Base-by-base conservation (phyloP, 2,113 vertebrate species). In the Cephalopholis sonnerati region DNA sequence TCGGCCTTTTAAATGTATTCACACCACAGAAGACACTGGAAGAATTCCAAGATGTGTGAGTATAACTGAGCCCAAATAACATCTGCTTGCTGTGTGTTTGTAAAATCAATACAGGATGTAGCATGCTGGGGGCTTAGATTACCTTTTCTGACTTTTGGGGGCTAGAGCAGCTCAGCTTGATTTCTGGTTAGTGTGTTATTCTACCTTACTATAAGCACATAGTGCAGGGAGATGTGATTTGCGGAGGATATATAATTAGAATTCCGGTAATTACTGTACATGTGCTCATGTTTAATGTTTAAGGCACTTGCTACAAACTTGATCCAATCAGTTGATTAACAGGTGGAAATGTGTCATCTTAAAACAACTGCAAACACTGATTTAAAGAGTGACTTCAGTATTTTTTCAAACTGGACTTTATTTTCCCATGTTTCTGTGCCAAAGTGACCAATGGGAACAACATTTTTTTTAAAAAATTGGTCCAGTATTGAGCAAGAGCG, bases 31-130 rank as follows among this genome's bases (percentile, higher is more conserved):
- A 99, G 93, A 98, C 98, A 62, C 96, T 98, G 90, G 98, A 99
- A 94, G 98, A 99, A 91, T 99, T 99, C 94, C 98, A 99, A 93
- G 98, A 99, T 74, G 97, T 99, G 98, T 99, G 95, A 99, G 98
- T 99, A 71, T 94, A 17, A 27, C 57, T 1, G 48, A 67, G 55
- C 51, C 22, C 25, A 1, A 32, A 62, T n/a, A 46, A 25, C 66
- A 75, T 36, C 59, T 79, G 73, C 71, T n/a, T 12, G 1, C 53
- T 54, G 17, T 7, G 3, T 54, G 68, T 72, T 69, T 71, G 76
- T 68, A 27, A 50, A 61, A 78, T 93, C 80, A 61, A 77, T 84
- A 59, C 24, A 74, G 84, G 80, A 81, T 44, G 2, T 24, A 20
- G 50, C 44, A 3, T 27, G 29, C 50, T 15, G 18, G 29, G 81